Evolutionary conservation across 2,113 vertebrate genomes (phyloP).

Genomic region (Sciurus niger): DNA sequence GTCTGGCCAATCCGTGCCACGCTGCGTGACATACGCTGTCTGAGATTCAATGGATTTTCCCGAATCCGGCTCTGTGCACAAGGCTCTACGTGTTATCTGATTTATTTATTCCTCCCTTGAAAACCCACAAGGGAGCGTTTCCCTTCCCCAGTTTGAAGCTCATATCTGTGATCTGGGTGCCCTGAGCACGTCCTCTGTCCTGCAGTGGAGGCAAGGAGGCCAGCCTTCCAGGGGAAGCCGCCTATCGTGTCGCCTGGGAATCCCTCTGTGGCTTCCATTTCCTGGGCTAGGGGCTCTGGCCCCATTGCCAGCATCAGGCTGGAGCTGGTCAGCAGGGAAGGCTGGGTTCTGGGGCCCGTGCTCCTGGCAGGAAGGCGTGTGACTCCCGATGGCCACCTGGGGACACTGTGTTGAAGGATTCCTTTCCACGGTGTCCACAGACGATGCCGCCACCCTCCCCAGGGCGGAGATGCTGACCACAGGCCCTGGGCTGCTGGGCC

Average conservation of each 20-base stretch:
- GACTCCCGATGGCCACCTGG: not conserved
- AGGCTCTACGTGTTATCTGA: no score
- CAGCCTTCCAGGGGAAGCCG: not conserved
- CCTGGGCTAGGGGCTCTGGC: not conserved
- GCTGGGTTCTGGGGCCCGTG: not conserved
- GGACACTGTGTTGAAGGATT: not conserved
- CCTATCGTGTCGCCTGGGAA: no score
- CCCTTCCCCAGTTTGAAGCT: not conserved
- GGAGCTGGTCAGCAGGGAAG: not conserved
- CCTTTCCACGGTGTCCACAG: not conserved
- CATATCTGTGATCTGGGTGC: not conserved
- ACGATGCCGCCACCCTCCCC: not conserved
- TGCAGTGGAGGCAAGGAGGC: rapidly evolving
- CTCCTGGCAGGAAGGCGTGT: not conserved
- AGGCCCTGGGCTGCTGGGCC: not conserved
- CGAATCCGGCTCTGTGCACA: not conserved
- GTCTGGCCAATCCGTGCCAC: no score
- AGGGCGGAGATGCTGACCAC: not conserved
- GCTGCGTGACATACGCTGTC: no score
- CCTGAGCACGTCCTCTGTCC: rapidly evolving
- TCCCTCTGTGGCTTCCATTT: not conserved
- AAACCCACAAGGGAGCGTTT: not conserved
- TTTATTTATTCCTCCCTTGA: not conserved
- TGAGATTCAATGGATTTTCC: not conserved
- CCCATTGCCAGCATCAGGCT: not conserved